Percentiles rank a stretch among this genome's conserved stretches.
Evolutionary conservation across 1,140 invertebrate species (phyloP).

Genomic region (Drosophila aff.): DNA sequence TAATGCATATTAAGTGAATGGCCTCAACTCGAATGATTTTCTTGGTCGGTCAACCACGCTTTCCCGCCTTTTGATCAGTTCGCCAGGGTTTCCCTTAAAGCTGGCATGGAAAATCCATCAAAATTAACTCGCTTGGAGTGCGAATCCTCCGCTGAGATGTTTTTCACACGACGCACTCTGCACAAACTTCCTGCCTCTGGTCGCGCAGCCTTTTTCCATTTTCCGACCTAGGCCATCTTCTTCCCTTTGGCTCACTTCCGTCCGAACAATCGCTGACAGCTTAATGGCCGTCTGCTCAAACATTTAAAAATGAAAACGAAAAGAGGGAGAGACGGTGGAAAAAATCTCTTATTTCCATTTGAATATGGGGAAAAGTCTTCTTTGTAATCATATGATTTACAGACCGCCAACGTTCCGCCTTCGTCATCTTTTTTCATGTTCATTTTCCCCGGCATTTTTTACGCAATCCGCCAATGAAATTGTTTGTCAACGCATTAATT

Average conservation of each 20-base stretch:
- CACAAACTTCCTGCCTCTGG: slow-evolving; percentile 52
- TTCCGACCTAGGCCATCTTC: slow-evolving; percentile 39
- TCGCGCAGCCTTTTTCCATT: slow-evolving; percentile 13
- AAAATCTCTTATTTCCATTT: slow-evolving; percentile 47
- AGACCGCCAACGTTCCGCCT: slow-evolving; percentile 38
- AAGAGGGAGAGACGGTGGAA: slow-evolving; percentile 21
- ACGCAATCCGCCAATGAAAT: slow-evolving; percentile 71
- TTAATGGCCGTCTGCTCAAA: slow-evolving; percentile 67
- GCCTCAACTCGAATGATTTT: slow-evolving; percentile 24
- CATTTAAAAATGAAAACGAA: slow-evolving; percentile 53
- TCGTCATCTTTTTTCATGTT: slow-evolving; percentile 17
- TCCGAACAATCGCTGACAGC: slow-evolving; percentile 61
- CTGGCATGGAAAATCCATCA: slow-evolving; percentile 45
- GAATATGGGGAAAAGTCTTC: slow-evolving; percentile 43
- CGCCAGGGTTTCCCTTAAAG: slow-evolving; percentile 15
- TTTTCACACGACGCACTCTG: slow-evolving; percentile 61
- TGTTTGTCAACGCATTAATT: slow-evolving; percentile 74
- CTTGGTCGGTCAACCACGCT: slow-evolving; percentile 24
- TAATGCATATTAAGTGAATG: slow-evolving; percentile 49
- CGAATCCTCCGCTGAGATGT: slow-evolving; percentile 51
- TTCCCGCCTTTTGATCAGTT: slow-evolving; percentile 35
- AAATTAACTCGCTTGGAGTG: slow-evolving; percentile 45
- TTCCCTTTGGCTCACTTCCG: slow-evolving; percentile 52
- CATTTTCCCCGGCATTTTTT: slow-evolving; percentile 11
- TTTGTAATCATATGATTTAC: slow-evolving; percentile 74